Evolutionary conservation across 2,888 invertebrate species (phyloP), one percentile per base, ranked within the genome.

Genomic region (Pardosa pseudoannulata): DNA sequence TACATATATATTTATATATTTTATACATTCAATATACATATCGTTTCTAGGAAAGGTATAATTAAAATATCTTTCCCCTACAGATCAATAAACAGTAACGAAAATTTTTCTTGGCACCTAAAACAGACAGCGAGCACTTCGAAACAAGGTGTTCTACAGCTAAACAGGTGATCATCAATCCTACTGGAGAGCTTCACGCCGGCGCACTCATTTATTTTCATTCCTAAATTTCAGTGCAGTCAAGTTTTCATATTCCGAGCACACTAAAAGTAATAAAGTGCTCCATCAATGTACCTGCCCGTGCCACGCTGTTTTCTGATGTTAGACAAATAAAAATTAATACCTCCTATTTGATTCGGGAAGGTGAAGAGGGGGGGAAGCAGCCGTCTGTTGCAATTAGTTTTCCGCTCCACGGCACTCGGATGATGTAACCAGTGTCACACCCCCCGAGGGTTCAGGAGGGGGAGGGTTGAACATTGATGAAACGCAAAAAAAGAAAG

Each of bases 301-400:
- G 56, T 19, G 56, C 7, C 23, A 23, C 23, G 5, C 5, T 56
- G 23, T 56, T 56, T 56, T 56, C 56, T 68, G 74, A 68, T 74
- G 74, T 81, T 81, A 81, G 68, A 81, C 81, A 81, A 81, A 81
- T 75, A 81, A 56, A 81, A 81, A 81, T 81, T 75, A 67, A 81
- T 81, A 70, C 70, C 16, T 23, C 23, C 67, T 67, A 67, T 32
- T 32, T 19, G 11, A 32, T 31, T 23, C 11, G 27, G 1, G 75
- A 39, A n/a, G 62, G 13, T n/a, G 3, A 41, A 29, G 41, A n/a
- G 41, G 27, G 39, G 73, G 64, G 31, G 56, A 31, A 32, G 65
- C 56, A 19, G n/a, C 39, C 64, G 71, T 64, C 75, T 36, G 78
- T 36, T 71, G 56, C 78, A 83, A 78, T 78, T 78, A 83, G 67